These are phyloP conservation scores for Silurus aristotelis DNA, from an alignment of 2,797 vertebrate genomes.

Conservation along the genomic window DNA sequence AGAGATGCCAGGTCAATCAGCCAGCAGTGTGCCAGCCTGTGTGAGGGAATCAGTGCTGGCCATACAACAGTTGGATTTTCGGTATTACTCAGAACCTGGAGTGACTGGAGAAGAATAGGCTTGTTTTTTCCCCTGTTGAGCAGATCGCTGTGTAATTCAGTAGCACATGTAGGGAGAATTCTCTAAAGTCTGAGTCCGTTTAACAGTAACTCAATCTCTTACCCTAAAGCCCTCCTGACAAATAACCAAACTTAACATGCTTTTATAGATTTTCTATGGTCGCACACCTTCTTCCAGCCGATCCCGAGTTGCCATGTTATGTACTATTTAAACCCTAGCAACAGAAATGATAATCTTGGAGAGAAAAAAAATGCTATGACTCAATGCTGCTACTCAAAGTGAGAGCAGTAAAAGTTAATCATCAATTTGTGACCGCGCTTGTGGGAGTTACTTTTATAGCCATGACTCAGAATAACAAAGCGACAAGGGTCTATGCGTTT, in stretches of 20 bases:
- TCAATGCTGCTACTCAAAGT: neutral
- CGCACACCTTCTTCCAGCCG: neutral
- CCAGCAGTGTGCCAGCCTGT: slow-evolving; percentile 59
- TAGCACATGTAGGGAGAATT: neutral
- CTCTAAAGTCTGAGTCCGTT: slow-evolving; percentile 34
- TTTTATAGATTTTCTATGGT: slow-evolving; percentile 1
- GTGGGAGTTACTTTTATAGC: slow-evolving; percentile 1
- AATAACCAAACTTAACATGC: neutral
- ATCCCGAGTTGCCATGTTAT: neutral
- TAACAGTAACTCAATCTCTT: neutral
- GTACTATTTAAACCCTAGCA: neutral
- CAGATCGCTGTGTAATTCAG: neutral
- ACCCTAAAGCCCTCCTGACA: neutral
- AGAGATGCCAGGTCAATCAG: slow-evolving; percentile 54
- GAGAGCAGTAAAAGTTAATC: neutral
- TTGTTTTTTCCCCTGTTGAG: neutral
- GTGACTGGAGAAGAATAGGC: neutral
- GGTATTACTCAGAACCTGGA: neutral
- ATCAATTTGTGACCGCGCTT: neutral
- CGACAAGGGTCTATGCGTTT: slow-evolving; percentile 37
- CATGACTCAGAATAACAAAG: slow-evolving; percentile 26
- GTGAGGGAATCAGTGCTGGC: neutral
- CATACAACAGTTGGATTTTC: neutral
- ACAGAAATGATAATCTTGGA: slow-evolving; percentile 30
- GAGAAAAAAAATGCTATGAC: neutral